These are phyloP conservation scores for Botia almorhae DNA, from an alignment of 2,797 vertebrate species.

Conservation along the genomic window DNA sequence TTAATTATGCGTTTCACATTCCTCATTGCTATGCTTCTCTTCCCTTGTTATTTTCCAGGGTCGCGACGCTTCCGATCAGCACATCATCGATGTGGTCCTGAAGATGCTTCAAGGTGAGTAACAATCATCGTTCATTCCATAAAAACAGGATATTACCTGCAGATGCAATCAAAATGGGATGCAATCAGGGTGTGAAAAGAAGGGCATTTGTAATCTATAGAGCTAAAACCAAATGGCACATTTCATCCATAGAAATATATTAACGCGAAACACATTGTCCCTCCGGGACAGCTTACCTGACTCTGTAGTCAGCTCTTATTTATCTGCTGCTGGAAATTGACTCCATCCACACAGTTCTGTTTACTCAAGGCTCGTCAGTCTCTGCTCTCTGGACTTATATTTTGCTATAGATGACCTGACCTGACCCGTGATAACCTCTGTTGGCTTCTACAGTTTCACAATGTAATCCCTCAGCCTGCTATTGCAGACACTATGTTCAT, in stretches of 20 bases:
- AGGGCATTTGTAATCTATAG: constrained; percentile 30
- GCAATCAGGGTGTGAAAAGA: constrained; percentile 32
- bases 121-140: constrained; percentile 23
- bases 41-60: constrained; percentile 77
- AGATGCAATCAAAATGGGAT: constrained; percentile 16
- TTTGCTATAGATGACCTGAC: constrained; percentile 49
- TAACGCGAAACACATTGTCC: constrained; percentile 43
- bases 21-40: background rate
- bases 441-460: constrained; percentile 45
- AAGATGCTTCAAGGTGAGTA: constrained; percentile 97
- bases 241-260: constrained; percentile 51
- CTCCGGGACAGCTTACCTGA: constrained; percentile 41
- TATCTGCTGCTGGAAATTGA: constrained; percentile 16
- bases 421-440: constrained; percentile 51
- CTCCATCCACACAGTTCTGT: constrained; percentile 32
- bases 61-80: constrained; percentile 90
- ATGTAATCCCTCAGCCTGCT: constrained; percentile 49
- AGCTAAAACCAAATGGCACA: constrained; percentile 26
- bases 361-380: constrained; percentile 18
- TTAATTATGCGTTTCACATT: constrained; percentile 20
- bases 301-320: constrained; percentile 39
- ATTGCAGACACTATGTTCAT: constrained; percentile 29
- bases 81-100: constrained; percentile 92
- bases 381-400: constrained; percentile 30
- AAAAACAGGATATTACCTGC: constrained; percentile 20